Evolutionary conservation across 2,113 vertebrate genomes (phyloP), one percentile per base, ranked within the genome.

Genomic region (Neodon shergylaensis): DNA sequence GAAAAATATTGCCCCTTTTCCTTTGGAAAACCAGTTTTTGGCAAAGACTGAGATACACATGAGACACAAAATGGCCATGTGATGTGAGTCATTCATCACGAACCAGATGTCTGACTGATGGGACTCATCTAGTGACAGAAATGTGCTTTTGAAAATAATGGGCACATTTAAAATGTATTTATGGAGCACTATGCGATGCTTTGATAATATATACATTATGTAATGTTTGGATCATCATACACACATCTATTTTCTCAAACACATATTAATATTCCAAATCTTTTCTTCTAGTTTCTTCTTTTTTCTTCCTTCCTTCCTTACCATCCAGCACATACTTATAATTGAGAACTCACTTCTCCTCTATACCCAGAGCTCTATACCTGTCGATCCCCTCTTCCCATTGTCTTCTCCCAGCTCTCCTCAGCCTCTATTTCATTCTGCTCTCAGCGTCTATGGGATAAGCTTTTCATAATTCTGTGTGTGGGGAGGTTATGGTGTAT

Each of bases 1-100:
- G 66, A 24, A 95, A 92, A 90, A 12, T 65, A 49, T 42, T 24
- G 24, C 31, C 39, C 19, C 61, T 81, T 94, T 82, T 87, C 22
- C 7, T 94, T 94, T 90, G 47, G 47, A 87, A 54, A 92, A 86
- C 42, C n/a, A 90, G 66, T 87, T 91, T 81, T 39, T 91, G 63
- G 63, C 54, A 83, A 65, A 66, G 63, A 86, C 63, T 78, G 76
- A 85, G 81, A 5, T 82, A 36, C 33, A 49, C 82, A 39, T 0
- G 3, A 52, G 52, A 78, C 44, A 88, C 70, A 24, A 66, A 65
- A 49, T 66, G 90, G 39, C 52, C 61, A 77, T 28, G 6, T 33
- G 82, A 21, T 3, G 4, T 44, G 42, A 66, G 42, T 33, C 17
- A 33, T 31, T 66, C 42, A 65, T 52, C 77, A 36, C 21, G 52